Evolutionary conservation across 2,888 invertebrate species (phyloP), one percentile per base, ranked within the genome.

Genomic region (Arge pagana): DNA sequence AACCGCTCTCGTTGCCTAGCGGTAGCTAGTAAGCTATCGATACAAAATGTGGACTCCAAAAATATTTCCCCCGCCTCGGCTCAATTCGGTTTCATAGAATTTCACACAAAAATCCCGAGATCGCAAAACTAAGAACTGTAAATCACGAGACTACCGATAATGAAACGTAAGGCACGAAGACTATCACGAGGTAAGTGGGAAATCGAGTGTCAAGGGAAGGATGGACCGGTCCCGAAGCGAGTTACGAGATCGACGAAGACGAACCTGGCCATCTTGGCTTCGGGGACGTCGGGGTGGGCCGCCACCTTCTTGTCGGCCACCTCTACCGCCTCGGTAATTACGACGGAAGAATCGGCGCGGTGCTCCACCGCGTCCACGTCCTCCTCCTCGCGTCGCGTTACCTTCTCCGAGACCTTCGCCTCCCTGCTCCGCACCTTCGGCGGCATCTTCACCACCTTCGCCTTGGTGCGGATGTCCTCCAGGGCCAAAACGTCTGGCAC

Each of bases 331-430:
- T 60, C 87, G 85, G 81, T 85, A 86, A 74, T 89, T 88, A 62
- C 87, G 86, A 67, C 87, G 87, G 85, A 85, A 88, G 78, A 85
- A 89, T 67, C 87, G 83, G 68, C 82, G 79, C 56, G 81, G 80
- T 55, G 80, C 77, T 58, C 77, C 73, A 43, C 80, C 79, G 33
- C 77, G 77, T 10, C 70, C 67, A 41, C 72, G 76, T 52, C 76
- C 78, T 30, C 74, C 76, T 49, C 78, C 77, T 24, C 71, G 66
- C 0, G 57, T 60, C 3, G 55, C 63, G 13, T 61, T 65, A 3
- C 61, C 66, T 16, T 65, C 70, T 28, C 54, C 62, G 11, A 60
- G 60, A 45, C 65, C 62, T n/a, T 63, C 70, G 48, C 64, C 68
- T 7, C 59, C 63, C 55, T 67, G 70, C 10, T 67, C 70, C 40